Evolutionary conservation across 35 echinoderm and acorn worm species (phyloP), one percentile per base, ranked within the genome.

Genomic region (Strongylocentrotus purpuratus): DNA sequence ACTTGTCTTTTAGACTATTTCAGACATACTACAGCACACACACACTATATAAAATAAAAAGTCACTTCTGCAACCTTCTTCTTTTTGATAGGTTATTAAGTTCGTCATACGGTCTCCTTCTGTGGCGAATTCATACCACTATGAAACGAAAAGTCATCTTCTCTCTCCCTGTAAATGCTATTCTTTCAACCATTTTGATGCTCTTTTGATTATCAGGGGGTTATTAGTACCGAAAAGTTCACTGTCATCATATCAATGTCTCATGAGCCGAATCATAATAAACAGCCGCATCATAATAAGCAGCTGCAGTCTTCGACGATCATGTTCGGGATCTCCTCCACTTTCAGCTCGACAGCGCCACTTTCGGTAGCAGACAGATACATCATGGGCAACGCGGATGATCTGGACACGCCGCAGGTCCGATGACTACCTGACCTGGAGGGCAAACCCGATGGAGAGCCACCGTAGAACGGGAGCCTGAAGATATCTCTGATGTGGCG

Each of bases 241-340:
- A n/a, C 35, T 59, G 52, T 55, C 50, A 15, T 55, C 10, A 55
- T 55, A 15, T 55, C 11, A 14, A 55, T 10, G 15, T 55, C 50
- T 55, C 50, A 78, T 4, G 65, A n/a, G 22, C 20, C 8, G 65
- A 18, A 45, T 89, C 87, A 89, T 46, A 41, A 45, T 89, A 71
- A 90, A 71, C 98, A 99, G 52, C 92, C 46, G 61, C 98, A 99
- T 89, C 87, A 89, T 46, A 41, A 45, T 89, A 71, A 90, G 87
- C 98, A 99, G 52, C 92, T 45, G 61, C 98, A 99, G n/a, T 98
- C 98, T 78, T 99, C 97, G 6, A 97, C 92, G 32, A 99, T 97
- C 98, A 98, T 99, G 94, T 98, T 97, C 0, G 98, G 98, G 46
- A 99, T 99, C 33, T 98, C 95, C 48, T 96, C 94, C 5, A 99